phyloP scores from a whole-genome alignment of 2,888 invertebrate species.

The Dorcus hopei region DNA sequence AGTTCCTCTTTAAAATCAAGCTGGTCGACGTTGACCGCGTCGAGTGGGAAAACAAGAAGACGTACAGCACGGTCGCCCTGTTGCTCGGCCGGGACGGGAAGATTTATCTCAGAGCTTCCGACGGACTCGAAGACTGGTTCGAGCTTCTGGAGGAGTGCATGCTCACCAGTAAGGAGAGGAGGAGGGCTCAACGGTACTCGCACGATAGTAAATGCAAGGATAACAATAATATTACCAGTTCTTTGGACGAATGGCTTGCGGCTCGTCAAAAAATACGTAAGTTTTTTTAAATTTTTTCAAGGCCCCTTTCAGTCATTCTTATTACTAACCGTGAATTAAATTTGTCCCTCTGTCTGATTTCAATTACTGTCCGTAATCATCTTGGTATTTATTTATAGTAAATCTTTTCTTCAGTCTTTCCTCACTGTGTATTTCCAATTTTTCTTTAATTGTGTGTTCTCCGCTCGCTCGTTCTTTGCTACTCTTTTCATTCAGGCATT shows the following conservation, averaged over 20 bases:
- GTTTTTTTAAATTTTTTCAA: conserved; percentile 21
- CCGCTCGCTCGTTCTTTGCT: too few species aligned
- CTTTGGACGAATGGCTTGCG: conserved; percentile 56
- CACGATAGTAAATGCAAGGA: conserved; percentile 47
- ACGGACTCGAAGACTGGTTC: conserved; percentile 64
- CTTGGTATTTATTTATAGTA: too few species aligned
- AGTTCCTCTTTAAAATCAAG: conserved; percentile 63
- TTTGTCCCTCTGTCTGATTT: too few species aligned
- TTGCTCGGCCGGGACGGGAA: conserved; percentile 52
- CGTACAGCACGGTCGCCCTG: conserved; percentile 60
- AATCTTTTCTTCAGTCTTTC: too few species aligned
- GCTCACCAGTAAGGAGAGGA: conserved; percentile 60
- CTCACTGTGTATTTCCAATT: too few species aligned
- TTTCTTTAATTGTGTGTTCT: too few species aligned
- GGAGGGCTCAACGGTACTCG: conserved; percentile 55
- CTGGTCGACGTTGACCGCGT: conserved; percentile 63
- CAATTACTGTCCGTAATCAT: too few species aligned
- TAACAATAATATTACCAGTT: conserved; percentile 48
- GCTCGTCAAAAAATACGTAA: conserved; percentile 51
- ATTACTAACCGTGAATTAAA: too few species aligned
- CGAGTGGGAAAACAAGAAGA: conserved; percentile 64
- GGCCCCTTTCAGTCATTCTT: too few species aligned
- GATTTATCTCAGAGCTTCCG: conserved; percentile 51
- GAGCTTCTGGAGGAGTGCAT: conserved; percentile 64
- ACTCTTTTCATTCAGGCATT: too few species aligned